Conservation (phyloP, 64 coral and sea anemone species). For the Dendronephthya gigantea region DNA sequence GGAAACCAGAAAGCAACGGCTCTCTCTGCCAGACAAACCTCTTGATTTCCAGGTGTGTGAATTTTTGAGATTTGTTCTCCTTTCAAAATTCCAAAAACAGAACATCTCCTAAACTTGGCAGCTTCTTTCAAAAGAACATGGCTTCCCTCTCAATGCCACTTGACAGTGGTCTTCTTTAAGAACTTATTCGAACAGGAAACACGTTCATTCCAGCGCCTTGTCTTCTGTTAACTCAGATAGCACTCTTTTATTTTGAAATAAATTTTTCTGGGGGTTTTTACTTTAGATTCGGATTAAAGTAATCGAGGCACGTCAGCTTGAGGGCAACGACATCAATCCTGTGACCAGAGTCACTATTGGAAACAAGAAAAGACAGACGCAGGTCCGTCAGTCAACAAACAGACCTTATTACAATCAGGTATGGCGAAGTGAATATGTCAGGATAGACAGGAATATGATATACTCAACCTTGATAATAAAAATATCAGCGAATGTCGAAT, state of each 20-base stretch:
- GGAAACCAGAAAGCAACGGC: background rate
- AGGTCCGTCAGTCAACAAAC: conserved; percentile 64
- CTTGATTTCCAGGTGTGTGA: background rate
- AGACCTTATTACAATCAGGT: conserved; percentile 95
- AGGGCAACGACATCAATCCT: conserved; percentile 80
- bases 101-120: background rate
- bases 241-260: too few relatives aligned
- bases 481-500: too few relatives aligned
- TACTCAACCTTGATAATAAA: too few relatives aligned
- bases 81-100: too few relatives aligned
- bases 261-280: too few relatives aligned
- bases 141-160: background rate
- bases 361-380: conserved; percentile 66
- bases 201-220: too few relatives aligned
- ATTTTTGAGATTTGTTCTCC: background rate
- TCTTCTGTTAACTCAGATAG: too few relatives aligned
- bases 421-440: background rate
- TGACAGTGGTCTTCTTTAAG: background rate
- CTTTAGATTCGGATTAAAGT: conserved; percentile 80
- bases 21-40: background rate
- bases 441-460: too few relatives aligned
- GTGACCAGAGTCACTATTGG: conserved; percentile 62
- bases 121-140: background rate
- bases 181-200: background rate
- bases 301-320: conserved; percentile 73